These are phyloP conservation scores for Meiosimyza decipiens DNA, from an alignment of 2,888 invertebrate species.

Conservation along the genomic window DNA sequence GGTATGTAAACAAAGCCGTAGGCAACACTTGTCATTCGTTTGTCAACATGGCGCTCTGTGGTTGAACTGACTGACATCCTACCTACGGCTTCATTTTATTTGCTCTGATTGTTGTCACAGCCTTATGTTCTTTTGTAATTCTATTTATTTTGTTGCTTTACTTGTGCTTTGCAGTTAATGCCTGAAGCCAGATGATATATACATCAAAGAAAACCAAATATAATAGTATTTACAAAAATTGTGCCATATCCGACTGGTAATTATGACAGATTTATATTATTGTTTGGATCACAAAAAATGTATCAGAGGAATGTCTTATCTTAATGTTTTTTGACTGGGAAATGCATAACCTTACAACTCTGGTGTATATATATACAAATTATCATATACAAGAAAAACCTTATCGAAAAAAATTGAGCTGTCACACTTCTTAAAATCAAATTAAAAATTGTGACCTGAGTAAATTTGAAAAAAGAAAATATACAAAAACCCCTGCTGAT, in stretches of 20 bases:
- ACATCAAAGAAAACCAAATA: slow-evolving; percentile 19
- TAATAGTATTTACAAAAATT: too few species aligned
- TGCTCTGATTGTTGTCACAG: neutral
- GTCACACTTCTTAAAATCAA: slow-evolving; percentile 24
- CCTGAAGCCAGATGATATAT: neutral
- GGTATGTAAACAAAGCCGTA: slow-evolving; percentile 54
- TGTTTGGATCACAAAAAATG: too few species aligned
- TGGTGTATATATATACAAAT: too few species aligned
- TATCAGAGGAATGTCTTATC: too few species aligned
- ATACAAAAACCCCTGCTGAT: neutral
- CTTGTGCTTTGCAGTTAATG: neutral
- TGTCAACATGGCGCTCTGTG: slow-evolving; percentile 5
- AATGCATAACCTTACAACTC: too few species aligned
- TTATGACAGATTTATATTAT: too few species aligned
- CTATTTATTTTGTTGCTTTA: slow-evolving; percentile 17
- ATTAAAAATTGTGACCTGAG: slow-evolving; percentile 32
- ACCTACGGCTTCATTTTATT: neutral
- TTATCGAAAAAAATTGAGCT: too few species aligned
- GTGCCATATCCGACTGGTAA: too few species aligned
- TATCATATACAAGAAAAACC: too few species aligned
- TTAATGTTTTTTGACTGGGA: too few species aligned
- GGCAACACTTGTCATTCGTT: slow-evolving; percentile 44
- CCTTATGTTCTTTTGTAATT: slow-evolving; percentile 25
- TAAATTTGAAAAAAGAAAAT: neutral
- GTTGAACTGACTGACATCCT: neutral